Conservation (phyloP, 2,113 vertebrate genomes). For the Jacana jacana region DNA sequence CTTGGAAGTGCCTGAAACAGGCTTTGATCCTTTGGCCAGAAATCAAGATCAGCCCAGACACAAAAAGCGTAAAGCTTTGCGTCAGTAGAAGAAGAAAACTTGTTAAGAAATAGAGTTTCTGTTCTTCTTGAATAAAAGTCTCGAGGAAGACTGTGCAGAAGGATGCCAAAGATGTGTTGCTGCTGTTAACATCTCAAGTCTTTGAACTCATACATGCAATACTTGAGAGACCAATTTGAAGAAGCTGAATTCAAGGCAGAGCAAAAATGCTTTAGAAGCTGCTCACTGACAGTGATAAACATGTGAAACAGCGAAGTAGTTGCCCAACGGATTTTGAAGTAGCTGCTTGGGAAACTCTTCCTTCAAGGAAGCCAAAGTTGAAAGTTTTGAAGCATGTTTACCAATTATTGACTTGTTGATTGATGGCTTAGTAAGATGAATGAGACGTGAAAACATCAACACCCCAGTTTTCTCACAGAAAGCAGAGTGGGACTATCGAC, state of each 20-base stretch:
- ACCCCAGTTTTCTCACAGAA: not conserved
- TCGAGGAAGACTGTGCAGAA: constrained; percentile 1
- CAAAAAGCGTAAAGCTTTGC: not conserved
- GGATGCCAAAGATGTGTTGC: constrained; percentile 39
- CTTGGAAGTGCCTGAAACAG: not conserved
- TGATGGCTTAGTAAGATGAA: constrained; percentile 13
- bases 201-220: constrained; percentile 58
- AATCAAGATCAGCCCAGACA: not conserved
- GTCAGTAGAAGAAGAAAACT: not conserved
- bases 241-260: constrained; percentile 42
- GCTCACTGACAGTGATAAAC: constrained; percentile 52
- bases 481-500: not conserved
- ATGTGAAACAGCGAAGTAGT: not conserved
- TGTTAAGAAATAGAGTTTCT: constrained; percentile 15
- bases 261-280: constrained; percentile 38
- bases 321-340: not conserved
- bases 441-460: not conserved
- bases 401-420: constrained; percentile 41
- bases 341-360: constrained; percentile 6
- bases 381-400: constrained; percentile 40
- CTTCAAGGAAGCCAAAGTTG: constrained; percentile 47
- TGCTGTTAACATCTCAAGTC: constrained; percentile 51
- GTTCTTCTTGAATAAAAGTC: constrained; percentile 12
- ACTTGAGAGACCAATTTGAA: constrained; percentile 69
- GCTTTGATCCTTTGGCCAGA: not conserved